Evolutionary conservation across 2,113 vertebrate genomes (phyloP).

Genomic region (Neodontobutis hainanensis): DNA sequence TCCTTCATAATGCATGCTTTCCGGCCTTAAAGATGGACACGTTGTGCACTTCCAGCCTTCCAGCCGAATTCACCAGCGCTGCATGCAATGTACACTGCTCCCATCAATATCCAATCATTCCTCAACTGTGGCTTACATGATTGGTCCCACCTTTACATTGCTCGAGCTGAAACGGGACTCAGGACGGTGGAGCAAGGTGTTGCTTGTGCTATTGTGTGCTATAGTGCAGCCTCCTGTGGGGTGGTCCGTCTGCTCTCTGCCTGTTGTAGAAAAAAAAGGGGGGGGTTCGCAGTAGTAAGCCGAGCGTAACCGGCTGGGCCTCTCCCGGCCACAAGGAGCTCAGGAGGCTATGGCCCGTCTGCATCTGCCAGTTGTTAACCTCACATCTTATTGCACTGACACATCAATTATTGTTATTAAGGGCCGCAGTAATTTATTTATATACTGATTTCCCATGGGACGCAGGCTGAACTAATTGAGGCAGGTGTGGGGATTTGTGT

Average conservation of each 20-base stretch:
- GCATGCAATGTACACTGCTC: slow-evolving; percentile 31
- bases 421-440: slow-evolving; percentile 71
- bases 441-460: slow-evolving; percentile 73
- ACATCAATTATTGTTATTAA: slow-evolving; percentile 80
- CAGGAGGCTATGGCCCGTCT: slow-evolving; percentile 48
- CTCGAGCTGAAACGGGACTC: slow-evolving; percentile 21
- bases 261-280: slow-evolving; percentile 43
- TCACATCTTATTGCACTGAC: slow-evolving; percentile 72
- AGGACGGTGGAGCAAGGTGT: slow-evolving; percentile 3
- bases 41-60: slow-evolving; percentile 19
- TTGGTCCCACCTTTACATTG: slow-evolving; percentile 32
- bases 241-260: slow-evolving; percentile 61
- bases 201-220: slow-evolving; percentile 33
- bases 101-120: slow-evolving; percentile 52
- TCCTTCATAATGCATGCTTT: slow-evolving; percentile 62
- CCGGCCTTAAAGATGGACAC: slow-evolving; percentile 35
- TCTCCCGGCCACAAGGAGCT: slow-evolving; percentile 44
- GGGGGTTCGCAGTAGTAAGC: slow-evolving; percentile 44
- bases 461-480: slow-evolving; percentile 62
- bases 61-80: slow-evolving; percentile 27
- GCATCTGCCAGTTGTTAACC: slow-evolving; percentile 73
- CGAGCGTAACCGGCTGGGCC: slow-evolving; percentile 67
- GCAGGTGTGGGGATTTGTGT: slow-evolving; percentile 57
- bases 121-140: slow-evolving; percentile 34
- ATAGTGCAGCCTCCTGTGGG: slow-evolving; percentile 50